A percentile compares a stretch with the other conserved stretches of the same genome.
Evolutionary conservation across 2,888 invertebrate species (phyloP).

Genomic region (Cryptocheilus praepositus): DNA sequence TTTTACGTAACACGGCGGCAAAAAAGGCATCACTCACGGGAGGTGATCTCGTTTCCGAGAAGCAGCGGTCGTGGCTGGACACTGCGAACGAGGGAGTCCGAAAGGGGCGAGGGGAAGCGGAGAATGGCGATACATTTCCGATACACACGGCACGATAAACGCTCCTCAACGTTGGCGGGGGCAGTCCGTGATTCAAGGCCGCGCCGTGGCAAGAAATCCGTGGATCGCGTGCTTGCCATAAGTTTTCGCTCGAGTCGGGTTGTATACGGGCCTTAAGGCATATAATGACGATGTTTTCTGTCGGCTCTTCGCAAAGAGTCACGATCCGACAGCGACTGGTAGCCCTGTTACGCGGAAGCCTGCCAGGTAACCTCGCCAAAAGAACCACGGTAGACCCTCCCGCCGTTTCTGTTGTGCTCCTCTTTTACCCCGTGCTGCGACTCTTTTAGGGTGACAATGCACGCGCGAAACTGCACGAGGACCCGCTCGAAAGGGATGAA

Average conservation of each 20-base stretch:
- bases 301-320: conserved; percentile 68
- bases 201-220: conserved; percentile 55
- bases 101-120: background rate
- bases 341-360: conserved; percentile 62
- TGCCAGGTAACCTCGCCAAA: conserved; percentile 46
- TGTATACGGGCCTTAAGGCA: conserved; percentile 54
- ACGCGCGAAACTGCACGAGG: too few species aligned
- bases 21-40: conserved; percentile 28
- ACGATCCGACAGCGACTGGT: conserved; percentile 56
- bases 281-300: conserved; percentile 69
- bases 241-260: conserved; percentile 60
- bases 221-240: conserved; percentile 65
- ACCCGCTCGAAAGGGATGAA: too few species aligned
- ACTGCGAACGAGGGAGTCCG: background rate
- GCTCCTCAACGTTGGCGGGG: conserved; percentile 29
- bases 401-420: background rate
- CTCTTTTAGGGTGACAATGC: too few species aligned
- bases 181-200: conserved; percentile 59
- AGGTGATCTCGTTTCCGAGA: conserved; percentile 24
- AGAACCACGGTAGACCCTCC: conserved; percentile 15
- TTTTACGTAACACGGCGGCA: conserved; percentile 40
- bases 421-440: conserved; percentile 1
- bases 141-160: conserved; percentile 27
- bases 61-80: background rate
- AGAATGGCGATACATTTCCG: conserved; percentile 27